A percentile compares a stretch with the other conserved stretches of the same genome.
phyloP scores from a whole-genome alignment of 2,797 vertebrate species.

The Sebastes taczanowskii region DNA sequence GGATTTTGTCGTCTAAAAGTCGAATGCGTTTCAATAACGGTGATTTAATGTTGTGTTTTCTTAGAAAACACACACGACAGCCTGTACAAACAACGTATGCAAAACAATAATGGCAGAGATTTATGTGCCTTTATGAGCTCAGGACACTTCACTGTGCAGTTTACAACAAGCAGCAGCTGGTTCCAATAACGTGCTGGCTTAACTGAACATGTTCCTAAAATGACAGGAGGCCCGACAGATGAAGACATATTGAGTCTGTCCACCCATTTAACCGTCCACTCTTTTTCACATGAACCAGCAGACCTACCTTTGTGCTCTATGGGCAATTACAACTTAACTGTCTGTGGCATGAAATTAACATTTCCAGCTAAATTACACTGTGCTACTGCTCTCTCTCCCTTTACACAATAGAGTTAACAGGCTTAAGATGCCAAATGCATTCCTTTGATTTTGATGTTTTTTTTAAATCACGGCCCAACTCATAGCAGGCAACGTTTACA shows the following conservation, averaged over 20 bases:
- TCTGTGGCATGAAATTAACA: neutral
- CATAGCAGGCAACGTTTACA: neutral
- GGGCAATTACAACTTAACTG: neutral
- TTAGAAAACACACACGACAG: slow-evolving; percentile 13
- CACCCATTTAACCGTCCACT: neutral
- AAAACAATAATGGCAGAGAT: slow-evolving; percentile 26
- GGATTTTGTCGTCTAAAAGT: neutral
- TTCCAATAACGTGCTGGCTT: slow-evolving; percentile 39
- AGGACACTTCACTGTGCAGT: neutral
- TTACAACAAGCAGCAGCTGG: slow-evolving; percentile 20
- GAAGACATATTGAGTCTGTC: neutral
- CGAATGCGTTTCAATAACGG: slow-evolving; percentile 7
- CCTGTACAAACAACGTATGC: slow-evolving; percentile 25
- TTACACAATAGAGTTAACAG: slow-evolving; percentile 41
- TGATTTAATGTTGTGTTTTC: slow-evolving; percentile 17
- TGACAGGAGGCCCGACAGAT: slow-evolving; percentile 6
- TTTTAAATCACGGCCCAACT: neutral
- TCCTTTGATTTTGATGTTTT: slow-evolving; percentile 14
- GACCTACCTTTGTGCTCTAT: neutral
- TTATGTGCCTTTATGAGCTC: slow-evolving; percentile 15
- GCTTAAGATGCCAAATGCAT: slow-evolving; percentile 6
- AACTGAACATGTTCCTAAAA: slow-evolving; percentile 47
- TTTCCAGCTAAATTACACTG: slow-evolving; percentile 15
- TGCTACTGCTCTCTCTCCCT: neutral
- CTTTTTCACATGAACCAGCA: neutral